phyloP scores from a whole-genome alignment of 2,888 invertebrate genomes.

The Apeira syringaria region DNA sequence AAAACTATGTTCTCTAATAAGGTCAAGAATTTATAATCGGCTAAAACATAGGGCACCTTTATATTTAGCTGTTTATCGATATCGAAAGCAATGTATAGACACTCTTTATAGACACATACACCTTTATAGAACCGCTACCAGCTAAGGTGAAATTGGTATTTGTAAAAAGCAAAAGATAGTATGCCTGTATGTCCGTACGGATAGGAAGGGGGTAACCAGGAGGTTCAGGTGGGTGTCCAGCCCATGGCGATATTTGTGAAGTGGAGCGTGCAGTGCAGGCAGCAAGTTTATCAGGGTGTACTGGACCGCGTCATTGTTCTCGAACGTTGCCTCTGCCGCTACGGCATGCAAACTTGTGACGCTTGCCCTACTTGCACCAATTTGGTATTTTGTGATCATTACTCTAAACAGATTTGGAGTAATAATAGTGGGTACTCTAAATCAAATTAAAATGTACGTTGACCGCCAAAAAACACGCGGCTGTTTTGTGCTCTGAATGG shows the following conservation, averaged over 20 bases:
- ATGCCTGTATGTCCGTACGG: conserved; percentile 11
- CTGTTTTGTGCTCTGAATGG: too few relatives aligned
- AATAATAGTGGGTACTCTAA: too few relatives aligned
- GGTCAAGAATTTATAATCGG: too few relatives aligned
- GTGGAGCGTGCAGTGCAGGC: conserved; percentile 54
- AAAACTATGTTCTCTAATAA: too few relatives aligned
- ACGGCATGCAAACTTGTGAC: conserved; percentile 47
- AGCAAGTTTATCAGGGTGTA: conserved; percentile 67
- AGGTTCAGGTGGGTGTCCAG: conserved; percentile 36
- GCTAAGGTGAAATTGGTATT: conserved; percentile 3
- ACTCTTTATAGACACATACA: too few relatives aligned
- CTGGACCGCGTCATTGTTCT: conserved; percentile 72
- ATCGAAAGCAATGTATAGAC: too few relatives aligned
- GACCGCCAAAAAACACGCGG: too few relatives aligned
- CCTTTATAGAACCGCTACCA: conserved; percentile 2
- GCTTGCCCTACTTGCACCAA: conserved; percentile 44
- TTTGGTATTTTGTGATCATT: conserved; percentile 12
- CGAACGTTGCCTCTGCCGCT: conserved; percentile 49
- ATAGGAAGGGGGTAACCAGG: conserved; percentile 29
- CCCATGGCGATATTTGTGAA: conserved; percentile 53
- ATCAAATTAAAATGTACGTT: too few relatives aligned
- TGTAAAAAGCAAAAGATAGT: conserved; percentile 11
- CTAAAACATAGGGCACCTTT: too few relatives aligned
- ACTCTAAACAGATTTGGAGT: too few relatives aligned
- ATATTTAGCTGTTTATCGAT: too few relatives aligned